Conservation (phyloP, 2,888 invertebrate species). For the Trissonchulus latispiculum region DNA sequence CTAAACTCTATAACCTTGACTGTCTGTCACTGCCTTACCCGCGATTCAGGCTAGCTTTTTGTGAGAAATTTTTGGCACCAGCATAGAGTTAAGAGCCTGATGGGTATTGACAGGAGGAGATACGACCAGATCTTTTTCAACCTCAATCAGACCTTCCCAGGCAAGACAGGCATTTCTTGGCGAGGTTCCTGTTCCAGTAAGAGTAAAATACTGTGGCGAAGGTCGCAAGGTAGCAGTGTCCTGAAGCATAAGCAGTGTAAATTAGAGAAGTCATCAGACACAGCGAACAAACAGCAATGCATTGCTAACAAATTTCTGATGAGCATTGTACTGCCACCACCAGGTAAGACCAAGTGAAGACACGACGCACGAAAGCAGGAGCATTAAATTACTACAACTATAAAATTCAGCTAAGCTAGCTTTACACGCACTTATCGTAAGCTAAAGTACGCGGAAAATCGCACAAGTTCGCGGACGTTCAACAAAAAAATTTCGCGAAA, state of each 20-base stretch:
- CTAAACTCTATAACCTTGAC: background rate
- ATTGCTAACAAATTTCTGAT: no score
- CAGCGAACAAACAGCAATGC: no score
- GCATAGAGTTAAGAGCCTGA: conserved; percentile 53
- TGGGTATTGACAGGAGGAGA: background rate
- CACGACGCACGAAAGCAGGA: no score
- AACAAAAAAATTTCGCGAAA: no score
- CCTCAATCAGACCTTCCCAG: conserved; percentile 9
- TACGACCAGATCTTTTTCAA: conserved; percentile 1
- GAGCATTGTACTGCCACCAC: no score
- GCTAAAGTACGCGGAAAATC: no score
- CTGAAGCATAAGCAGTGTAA: conserved; percentile 5
- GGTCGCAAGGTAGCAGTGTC: conserved; percentile 2
- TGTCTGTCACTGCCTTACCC: background rate
- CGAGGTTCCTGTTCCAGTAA: conserved; percentile 38
- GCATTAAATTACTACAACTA: no score
- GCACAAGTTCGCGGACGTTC: no score
- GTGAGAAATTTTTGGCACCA: conserved; percentile 73
- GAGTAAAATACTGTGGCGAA: conserved; percentile 26
- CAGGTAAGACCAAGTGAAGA: no score
- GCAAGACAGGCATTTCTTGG: conserved; percentile 38
- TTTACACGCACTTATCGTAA: no score
- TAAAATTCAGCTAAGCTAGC: no score
- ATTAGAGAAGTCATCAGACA: no score
- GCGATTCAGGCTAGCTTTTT: conserved; percentile 80